Base-by-base conservation (phyloP, 2,888 invertebrate genomes). In the Epinotia ramella region DNA sequence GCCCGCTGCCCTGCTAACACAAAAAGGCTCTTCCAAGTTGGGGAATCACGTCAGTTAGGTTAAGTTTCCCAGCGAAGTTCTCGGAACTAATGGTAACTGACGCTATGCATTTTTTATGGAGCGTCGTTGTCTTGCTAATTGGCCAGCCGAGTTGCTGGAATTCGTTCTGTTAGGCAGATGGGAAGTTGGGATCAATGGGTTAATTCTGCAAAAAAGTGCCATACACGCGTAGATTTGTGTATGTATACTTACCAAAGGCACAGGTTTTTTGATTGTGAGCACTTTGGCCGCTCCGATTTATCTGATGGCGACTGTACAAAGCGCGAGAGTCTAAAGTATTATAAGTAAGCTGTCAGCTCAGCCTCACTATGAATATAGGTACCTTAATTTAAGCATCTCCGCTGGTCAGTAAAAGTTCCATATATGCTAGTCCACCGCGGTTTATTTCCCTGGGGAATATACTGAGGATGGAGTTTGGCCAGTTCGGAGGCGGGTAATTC, bases 381-480 rank as follows among this genome's bases (percentile, higher is more conserved):
- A 40, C 40, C 40, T 40, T 40, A 40, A 40, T 40, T 44, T 28
- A 56, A 28, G 7, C n/a, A 5, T 63, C 66, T 66, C 28, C 20
- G 63, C 3, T 65, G 24, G n/a, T 65, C 24, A 40, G 53, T 59
- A 66, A 69, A n/a, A 65, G 53, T 70, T 75, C 56, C 68, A 53
- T 44, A 56, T 33, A 40, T 33, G 59, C 40, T 2, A 44, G 64
- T 64, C 69, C 64, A 24, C 18, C 11, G 49, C 40, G 74, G 65
- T 24, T 65, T 16, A 75, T 71, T 75, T 75, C 75, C 75, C 75
- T 12, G 3, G 70, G 24, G 75, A 46, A 4, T 6, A 13, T 18
- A 7, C 53, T 11, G 64, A 64, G 70, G 57, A 49, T 70, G 40
- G 60, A 75, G 75, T 71, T 75, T 60, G 60, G n/a, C 40, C 33